Conservation (phyloP, 2,888 invertebrate species). For the Gastracanthus pulcherrimus region DNA sequence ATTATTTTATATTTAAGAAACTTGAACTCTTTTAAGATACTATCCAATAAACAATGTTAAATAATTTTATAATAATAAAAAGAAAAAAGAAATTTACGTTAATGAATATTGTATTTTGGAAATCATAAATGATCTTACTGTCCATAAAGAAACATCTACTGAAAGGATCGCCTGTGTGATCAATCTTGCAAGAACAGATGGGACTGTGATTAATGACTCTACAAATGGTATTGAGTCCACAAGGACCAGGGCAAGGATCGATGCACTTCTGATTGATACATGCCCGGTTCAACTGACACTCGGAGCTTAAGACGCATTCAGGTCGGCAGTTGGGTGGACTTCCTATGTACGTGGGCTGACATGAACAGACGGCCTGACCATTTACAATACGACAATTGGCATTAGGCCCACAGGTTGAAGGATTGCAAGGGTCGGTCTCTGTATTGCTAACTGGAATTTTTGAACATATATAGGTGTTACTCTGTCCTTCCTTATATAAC, state of each 20-base stretch:
- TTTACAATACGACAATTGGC: conserved; percentile 79
- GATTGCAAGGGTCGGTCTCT: conserved; percentile 80
- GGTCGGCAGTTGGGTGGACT: conserved; percentile 79
- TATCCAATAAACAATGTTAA: no score
- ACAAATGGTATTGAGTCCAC: conserved; percentile 84
- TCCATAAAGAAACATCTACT: conserved; percentile 80
- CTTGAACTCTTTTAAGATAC: conserved; percentile 62
- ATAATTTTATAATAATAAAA: neutral
- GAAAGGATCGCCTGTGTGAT: conserved; percentile 88
- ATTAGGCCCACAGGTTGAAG: conserved; percentile 86
- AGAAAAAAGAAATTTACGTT: conserved; percentile 30
- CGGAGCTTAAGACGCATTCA: conserved; percentile 79
- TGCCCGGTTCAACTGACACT: conserved; percentile 79
- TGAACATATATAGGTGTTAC: neutral
- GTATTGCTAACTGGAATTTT: conserved; percentile 60
- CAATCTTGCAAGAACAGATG: conserved; percentile 84
- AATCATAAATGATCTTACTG: conserved; percentile 64
- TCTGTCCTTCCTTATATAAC: neutral
- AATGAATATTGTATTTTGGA: neutral
- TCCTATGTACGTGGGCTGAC: conserved; percentile 78
- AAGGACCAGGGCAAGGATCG: conserved; percentile 80
- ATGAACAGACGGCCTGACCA: conserved; percentile 78
- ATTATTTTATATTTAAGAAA: no score
- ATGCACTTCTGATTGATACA: conserved; percentile 80
- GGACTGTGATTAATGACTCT: conserved; percentile 88